A percentile compares a stretch with the other conserved stretches of the same genome.
Evolutionary conservation across 2,888 invertebrate genomes (phyloP).

Genomic region (Anarsia innoxiella): DNA sequence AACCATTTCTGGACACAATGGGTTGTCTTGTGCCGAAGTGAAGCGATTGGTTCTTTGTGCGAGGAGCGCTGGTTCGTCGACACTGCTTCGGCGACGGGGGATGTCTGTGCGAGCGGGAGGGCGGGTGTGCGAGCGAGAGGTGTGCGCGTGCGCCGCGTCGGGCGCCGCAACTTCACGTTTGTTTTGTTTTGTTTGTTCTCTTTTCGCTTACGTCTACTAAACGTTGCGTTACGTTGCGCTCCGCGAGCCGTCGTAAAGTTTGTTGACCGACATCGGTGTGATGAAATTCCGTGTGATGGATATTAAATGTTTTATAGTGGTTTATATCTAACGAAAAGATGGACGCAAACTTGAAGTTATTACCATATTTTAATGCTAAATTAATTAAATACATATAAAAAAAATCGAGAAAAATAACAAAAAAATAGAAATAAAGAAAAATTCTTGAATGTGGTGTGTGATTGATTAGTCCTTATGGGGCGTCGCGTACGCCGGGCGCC

Average conservation of each 20-base stretch:
- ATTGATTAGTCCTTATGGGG: slow-evolving; percentile 61
- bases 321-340: slow-evolving; percentile 51
- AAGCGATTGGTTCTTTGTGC: slow-evolving; percentile 21
- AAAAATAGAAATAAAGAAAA: slow-evolving; percentile 73
- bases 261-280: slow-evolving; percentile 44
- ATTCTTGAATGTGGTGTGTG: slow-evolving; percentile 70
- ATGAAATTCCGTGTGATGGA: slow-evolving; percentile 43
- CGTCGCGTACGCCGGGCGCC: slow-evolving; percentile 20
- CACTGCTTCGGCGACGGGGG: slow-evolving; percentile 18
- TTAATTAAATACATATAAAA: slow-evolving; percentile 60
- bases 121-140: slow-evolving; percentile 14
- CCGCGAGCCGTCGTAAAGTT: slow-evolving; percentile 37
- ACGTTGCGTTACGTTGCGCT: slow-evolving; percentile 50
- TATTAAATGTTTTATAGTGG: slow-evolving; percentile 46
- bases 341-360: slow-evolving; percentile 69
- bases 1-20: not conserved
- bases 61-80: slow-evolving; percentile 26
- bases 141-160: slow-evolving; percentile 24
- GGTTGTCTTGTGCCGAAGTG: not conserved
- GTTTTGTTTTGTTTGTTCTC: slow-evolving; percentile 70
- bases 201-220: slow-evolving; percentile 59
- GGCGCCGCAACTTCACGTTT: slow-evolving; percentile 57
- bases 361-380: slow-evolving; percentile 75
- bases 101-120: not conserved
- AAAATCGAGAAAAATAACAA: slow-evolving; percentile 53